Evolutionary conservation across 2,888 invertebrate genomes (phyloP).

Genomic region (Escarpia spicata): DNA sequence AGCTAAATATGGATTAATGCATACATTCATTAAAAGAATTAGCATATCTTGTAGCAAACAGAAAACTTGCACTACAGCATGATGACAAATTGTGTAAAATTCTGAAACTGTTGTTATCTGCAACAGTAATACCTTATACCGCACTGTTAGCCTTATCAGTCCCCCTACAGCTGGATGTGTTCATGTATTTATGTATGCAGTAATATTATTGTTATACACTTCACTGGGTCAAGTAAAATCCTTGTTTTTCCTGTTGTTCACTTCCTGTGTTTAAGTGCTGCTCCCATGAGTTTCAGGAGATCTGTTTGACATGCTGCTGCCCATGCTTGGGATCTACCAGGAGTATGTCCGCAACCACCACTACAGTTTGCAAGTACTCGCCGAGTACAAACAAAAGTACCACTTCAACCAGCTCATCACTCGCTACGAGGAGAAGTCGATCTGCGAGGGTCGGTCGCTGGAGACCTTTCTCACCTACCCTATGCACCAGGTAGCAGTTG

Average conservation of each 20-base stretch:
- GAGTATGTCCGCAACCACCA: slow-evolving; percentile 95
- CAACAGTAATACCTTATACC: too few species aligned
- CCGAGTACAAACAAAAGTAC: slow-evolving; percentile 88
- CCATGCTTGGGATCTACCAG: slow-evolving; percentile 94
- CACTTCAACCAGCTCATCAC: slow-evolving; percentile 81
- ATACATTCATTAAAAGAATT: too few species aligned
- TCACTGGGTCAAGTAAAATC: too few species aligned
- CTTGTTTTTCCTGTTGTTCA: background rate
- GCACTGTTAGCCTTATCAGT: too few species aligned
- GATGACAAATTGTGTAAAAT: too few species aligned
- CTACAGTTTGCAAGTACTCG: slow-evolving; percentile 86
- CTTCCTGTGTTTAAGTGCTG: background rate
- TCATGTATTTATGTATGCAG: too few species aligned
- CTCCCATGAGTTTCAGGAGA: slow-evolving; percentile 73
- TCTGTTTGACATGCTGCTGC: slow-evolving; percentile 91
- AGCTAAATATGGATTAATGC: too few species aligned
- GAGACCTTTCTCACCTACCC: slow-evolving; percentile 92
- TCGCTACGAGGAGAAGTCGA: slow-evolving; percentile 84
- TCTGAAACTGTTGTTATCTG: too few species aligned
- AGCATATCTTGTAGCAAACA: too few species aligned
- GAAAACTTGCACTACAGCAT: too few species aligned
- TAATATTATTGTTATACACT: too few species aligned
- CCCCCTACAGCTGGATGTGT: too few species aligned
- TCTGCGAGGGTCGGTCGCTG: slow-evolving; percentile 84
- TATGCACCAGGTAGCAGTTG: slow-evolving; percentile 73